Evolutionary conservation across 2,888 invertebrate species (phyloP).

Genomic region (Cephus pygmeus): DNA sequence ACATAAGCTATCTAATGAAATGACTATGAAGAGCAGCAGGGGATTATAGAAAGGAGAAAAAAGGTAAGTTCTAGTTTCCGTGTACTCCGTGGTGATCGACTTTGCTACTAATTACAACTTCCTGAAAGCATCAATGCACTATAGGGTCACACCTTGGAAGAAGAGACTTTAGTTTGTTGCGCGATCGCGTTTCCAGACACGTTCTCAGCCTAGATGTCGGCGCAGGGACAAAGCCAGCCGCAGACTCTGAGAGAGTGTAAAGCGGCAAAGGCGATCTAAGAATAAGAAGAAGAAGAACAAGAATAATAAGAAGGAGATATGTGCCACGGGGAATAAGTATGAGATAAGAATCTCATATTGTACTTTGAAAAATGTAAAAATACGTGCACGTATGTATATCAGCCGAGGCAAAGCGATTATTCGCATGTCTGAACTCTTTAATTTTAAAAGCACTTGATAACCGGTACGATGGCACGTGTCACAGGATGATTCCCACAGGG

Average conservation of each 20-base stretch:
- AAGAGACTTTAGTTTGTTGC: background rate
- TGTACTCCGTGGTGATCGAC: background rate
- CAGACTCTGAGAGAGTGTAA: background rate
- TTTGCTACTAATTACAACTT: background rate
- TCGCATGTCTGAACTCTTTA: background rate
- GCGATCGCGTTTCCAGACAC: background rate
- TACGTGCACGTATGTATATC: background rate
- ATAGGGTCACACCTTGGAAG: background rate
- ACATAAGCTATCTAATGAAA: background rate
- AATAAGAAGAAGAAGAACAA: background rate
- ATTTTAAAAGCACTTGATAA: background rate
- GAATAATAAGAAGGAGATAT: background rate
- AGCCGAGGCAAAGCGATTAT: background rate
- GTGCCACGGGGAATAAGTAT: background rate
- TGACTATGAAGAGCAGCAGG: background rate
- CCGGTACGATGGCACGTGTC: background rate
- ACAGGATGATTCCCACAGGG: background rate
- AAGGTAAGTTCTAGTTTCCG: background rate
- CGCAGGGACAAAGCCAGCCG: background rate
- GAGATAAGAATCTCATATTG: background rate
- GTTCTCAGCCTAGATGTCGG: background rate
- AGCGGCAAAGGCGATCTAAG: background rate
- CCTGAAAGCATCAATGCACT: background rate
- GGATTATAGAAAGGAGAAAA: background rate
- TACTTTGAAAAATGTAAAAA: background rate